A percentile compares a stretch with the other conserved stretches of the same genome.
Conservation (phyloP, 1,140 invertebrate genomes). For the Leptinotarsa defecta region DNA sequence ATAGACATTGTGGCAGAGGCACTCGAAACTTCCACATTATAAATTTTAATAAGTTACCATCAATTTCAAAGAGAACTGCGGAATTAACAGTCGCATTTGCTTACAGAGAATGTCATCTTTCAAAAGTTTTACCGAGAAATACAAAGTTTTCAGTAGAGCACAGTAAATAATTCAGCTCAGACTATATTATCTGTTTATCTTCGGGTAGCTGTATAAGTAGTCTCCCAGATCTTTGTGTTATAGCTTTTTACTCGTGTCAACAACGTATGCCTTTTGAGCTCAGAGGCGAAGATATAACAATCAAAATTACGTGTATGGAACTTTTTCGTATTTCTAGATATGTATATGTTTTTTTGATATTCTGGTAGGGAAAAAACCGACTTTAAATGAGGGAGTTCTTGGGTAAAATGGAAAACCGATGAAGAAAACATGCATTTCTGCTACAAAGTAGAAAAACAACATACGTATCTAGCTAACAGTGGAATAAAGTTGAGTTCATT, state of each 20-base stretch:
- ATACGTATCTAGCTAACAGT: no score
- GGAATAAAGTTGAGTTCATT: no score
- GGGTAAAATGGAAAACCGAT: no score
- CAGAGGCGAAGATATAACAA: no score
- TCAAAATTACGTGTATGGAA: no score
- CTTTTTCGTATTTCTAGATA: no score
- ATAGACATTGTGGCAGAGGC: slow-evolving; percentile 16
- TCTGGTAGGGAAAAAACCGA: no score
- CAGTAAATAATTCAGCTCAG: slow-evolving; percentile 11
- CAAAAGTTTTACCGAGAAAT: slow-evolving; percentile 24
- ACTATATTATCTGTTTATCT: slow-evolving; percentile 16
- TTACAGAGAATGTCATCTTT: slow-evolving; percentile 25
- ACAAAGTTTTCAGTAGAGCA: slow-evolving; percentile 16
- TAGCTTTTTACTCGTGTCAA: neutral
- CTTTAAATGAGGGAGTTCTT: no score
- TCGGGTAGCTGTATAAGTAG: neutral
- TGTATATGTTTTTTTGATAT: no score
- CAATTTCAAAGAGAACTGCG: slow-evolving; percentile 25
- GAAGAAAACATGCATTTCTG: no score
- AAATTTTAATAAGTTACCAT: slow-evolving; percentile 32
- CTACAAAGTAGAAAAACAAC: no score
- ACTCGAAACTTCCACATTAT: slow-evolving; percentile 21
- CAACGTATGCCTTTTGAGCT: neutral
- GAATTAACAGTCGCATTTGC: slow-evolving; percentile 28
- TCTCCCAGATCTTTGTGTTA: neutral